Evolutionary conservation across 2,113 vertebrate genomes (phyloP).

Genomic region (Oxyura jamaicensis): DNA sequence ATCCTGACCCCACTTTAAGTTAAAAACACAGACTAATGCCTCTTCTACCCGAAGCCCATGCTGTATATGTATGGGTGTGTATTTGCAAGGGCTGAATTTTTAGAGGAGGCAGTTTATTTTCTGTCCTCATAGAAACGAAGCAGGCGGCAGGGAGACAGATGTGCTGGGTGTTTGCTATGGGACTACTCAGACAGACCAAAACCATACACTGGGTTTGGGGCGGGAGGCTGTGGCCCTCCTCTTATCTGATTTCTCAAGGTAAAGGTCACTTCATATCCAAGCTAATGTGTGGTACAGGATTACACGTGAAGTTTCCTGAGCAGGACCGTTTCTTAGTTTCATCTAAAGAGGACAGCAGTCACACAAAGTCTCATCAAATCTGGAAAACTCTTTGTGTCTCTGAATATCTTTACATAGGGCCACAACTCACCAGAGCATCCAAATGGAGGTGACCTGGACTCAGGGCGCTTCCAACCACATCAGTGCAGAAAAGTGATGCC

Average conservation of each 20-base stretch:
- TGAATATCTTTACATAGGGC: background rate
- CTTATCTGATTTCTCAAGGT: background rate
- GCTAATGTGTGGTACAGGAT: fast-evolving
- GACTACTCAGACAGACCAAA: background rate
- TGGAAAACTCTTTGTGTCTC: background rate
- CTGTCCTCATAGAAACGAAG: background rate
- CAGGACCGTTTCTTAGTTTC: background rate
- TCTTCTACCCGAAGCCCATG: background rate
- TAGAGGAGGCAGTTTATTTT: background rate
- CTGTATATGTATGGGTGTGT: fast-evolving
- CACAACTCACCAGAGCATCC: fast-evolving
- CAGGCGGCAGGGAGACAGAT: background rate
- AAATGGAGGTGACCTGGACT: background rate
- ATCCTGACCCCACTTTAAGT: fast-evolving
- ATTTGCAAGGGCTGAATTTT: fast-evolving
- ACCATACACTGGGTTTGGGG: fast-evolving
- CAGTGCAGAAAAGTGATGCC: constrained; percentile 41
- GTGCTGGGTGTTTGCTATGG: background rate
- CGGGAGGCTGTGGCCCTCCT: background rate
- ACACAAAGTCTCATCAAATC: background rate
- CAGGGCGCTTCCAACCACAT: background rate
- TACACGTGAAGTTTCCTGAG: background rate
- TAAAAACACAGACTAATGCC: background rate
- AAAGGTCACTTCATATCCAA: fast-evolving
- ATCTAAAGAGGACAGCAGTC: background rate